Conservation (phyloP, 1,140 invertebrate genomes). For the Oncopeltus fasciatus region DNA sequence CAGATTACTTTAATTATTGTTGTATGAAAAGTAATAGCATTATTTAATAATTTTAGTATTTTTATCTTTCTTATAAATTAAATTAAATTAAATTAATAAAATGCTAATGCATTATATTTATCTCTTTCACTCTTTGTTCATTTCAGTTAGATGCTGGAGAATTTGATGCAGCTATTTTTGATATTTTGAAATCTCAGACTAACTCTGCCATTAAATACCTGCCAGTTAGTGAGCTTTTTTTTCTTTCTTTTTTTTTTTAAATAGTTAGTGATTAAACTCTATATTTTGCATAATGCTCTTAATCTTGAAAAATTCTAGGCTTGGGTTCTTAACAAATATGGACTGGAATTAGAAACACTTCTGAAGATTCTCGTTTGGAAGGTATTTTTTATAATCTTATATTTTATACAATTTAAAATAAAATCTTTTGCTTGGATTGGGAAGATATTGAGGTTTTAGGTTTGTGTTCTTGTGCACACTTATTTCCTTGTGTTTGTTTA, state of each 20-base stretch:
- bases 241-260: no score
- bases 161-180: not conserved
- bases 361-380: conserved; percentile 7
- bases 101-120: no score
- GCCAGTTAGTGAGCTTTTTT: not conserved
- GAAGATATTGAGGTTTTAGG: not conserved
- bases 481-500: not conserved
- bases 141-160: conserved; percentile 3
- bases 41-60: no score
- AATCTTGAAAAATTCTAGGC: no score
- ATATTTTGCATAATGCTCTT: no score
- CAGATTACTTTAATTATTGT: no score
- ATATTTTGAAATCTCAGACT: not conserved
- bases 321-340: not conserved
- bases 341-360: conserved; percentile 4
- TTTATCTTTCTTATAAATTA: no score
- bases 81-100: no score
- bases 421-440: not conserved
- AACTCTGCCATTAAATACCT: not conserved
- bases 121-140: no score
- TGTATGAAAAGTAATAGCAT: no score
- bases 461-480: not conserved
- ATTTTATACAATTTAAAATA: not conserved
- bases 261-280: no score
- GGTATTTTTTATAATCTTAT: not conserved